These are phyloP conservation scores for Hydropsyche betteni DNA, from an alignment of 2,888 invertebrate species.

Conservation along the genomic window DNA sequence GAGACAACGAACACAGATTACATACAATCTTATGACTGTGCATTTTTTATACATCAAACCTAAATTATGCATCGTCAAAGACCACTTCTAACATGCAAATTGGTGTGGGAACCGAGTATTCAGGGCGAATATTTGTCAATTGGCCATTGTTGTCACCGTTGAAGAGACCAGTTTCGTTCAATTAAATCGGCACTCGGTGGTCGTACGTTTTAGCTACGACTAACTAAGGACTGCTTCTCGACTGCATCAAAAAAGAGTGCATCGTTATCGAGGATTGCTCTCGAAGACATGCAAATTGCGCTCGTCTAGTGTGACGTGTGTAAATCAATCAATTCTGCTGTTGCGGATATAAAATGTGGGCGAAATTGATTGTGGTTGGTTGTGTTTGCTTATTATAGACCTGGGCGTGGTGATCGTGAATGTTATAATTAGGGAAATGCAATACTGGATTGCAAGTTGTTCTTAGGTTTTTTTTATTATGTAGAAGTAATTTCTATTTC, in stretches of 20 bases:
- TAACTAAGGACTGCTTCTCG: neutral
- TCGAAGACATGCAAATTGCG: constrained; percentile 50
- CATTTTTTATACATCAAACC: no score
- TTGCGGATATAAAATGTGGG: no score
- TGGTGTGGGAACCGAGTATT: constrained; percentile 17
- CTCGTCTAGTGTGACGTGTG: neutral
- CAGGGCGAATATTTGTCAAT: constrained; percentile 34
- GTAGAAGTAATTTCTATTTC: no score
- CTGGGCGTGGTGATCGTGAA: no score
- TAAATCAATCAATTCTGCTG: constrained; percentile 14
- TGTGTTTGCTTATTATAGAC: no score
- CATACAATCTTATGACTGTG: no score
- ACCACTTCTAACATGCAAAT: constrained; percentile 5
- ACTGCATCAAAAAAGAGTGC: constrained; percentile 6
- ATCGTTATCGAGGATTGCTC: constrained; percentile 44
- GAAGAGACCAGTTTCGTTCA: constrained; percentile 36
- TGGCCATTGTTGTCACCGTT: constrained; percentile 18
- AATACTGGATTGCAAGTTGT: no score
- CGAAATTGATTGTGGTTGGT: no score
- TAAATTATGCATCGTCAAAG: no score
- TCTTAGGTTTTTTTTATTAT: no score
- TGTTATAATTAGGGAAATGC: no score
- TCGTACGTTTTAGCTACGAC: constrained; percentile 16
- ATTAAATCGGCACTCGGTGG: constrained; percentile 38
- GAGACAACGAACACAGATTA: no score